Evolutionary conservation across 1,140 invertebrate genomes (phyloP).

Genomic region (Euura lappo): DNA sequence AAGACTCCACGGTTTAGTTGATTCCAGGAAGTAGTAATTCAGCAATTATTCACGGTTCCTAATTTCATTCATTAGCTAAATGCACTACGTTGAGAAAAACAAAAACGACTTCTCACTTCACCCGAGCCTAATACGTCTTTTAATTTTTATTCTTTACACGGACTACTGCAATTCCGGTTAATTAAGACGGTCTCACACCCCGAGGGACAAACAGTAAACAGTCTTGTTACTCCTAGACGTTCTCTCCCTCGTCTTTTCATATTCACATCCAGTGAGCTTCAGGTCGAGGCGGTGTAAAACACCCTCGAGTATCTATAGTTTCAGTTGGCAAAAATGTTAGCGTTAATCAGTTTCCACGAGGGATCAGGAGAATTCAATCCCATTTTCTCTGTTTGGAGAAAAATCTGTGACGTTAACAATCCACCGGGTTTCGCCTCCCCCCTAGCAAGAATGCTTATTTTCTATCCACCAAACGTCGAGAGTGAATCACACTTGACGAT

Average conservation of each 20-base stretch:
- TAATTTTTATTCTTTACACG: not conserved
- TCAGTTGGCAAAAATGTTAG: too few species aligned
- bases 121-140: not conserved
- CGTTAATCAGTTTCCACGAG: too few species aligned
- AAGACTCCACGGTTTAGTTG: not conserved
- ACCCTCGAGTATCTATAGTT: too few species aligned
- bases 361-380: too few species aligned
- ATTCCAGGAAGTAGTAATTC: not conserved
- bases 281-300: too few species aligned
- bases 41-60: conserved; percentile 15
- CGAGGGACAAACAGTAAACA: conserved; percentile 36
- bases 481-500: conserved; percentile 7
- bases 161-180: conserved; percentile 29
- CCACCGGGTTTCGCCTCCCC: not conserved
- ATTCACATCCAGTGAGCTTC: too few species aligned
- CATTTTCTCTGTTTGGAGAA: too few species aligned
- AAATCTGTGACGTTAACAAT: too few species aligned
- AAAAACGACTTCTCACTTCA: not conserved
- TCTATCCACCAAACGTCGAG: not conserved
- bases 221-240: not conserved
- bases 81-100: not conserved
- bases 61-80: conserved; percentile 44
- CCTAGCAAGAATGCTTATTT: not conserved
- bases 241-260: too few species aligned
- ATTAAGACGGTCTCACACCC: conserved; percentile 34